These are phyloP conservation scores for Cynocephalus volans DNA, from an alignment of 2,113 vertebrate species.

Conservation along the genomic window DNA sequence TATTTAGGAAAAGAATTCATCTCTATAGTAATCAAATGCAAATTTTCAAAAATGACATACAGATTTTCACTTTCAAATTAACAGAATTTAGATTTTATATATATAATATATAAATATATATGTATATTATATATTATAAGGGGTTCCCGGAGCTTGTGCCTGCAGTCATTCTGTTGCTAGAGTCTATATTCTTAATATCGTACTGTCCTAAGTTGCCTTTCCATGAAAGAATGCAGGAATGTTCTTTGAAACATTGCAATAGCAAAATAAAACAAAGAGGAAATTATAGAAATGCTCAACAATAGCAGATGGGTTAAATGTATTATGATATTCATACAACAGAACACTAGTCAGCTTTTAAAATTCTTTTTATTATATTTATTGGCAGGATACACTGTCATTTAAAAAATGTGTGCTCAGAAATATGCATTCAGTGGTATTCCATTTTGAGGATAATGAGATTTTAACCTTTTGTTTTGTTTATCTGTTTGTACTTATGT, in stretches of 20 bases:
- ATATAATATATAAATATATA: no score
- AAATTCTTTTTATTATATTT: conserved; percentile 39
- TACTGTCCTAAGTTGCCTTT: not conserved
- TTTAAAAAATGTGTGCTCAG: not conserved
- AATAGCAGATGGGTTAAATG: not conserved
- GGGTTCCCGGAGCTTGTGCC: not conserved
- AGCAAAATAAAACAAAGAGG: conserved; percentile 25
- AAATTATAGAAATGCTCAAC: not conserved
- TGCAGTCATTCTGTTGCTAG: not conserved
- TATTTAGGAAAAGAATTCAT: not conserved
- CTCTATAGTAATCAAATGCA: not conserved
- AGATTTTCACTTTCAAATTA: not conserved
- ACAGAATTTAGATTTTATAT: not conserved
- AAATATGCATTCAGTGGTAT: not conserved
- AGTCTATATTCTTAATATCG: not conserved
- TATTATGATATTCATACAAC: not conserved
- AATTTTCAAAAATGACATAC: not conserved
- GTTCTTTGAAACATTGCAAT: not conserved
- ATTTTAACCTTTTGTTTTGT: not conserved
- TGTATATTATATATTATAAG: not conserved
- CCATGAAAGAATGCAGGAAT: not conserved
- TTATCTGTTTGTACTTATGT: conserved; percentile 41
- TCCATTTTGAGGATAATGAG: not conserved
- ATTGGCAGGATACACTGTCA: not conserved
- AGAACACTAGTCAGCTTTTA: not conserved